Conservation (phyloP, 2,113 vertebrate genomes). For the Arvicanthis niloticus region DNA sequence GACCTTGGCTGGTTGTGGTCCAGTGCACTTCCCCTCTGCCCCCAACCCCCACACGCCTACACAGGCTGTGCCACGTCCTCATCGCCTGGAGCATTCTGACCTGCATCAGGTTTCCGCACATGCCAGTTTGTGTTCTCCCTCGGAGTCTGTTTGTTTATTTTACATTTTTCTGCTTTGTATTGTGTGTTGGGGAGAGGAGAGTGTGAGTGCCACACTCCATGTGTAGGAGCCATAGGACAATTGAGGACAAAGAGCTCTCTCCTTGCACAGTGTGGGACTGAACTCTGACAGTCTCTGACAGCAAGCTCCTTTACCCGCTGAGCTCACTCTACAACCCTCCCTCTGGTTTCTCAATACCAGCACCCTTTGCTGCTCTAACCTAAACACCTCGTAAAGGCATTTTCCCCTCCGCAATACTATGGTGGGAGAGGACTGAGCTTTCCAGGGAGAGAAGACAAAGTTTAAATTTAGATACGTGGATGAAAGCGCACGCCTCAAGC, state of each 20-base stretch:
- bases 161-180: not conserved
- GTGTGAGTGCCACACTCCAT: not conserved
- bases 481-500: slow-evolving; percentile 36
- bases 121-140: not conserved
- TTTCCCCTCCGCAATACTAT: not conserved
- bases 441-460: slow-evolving; percentile 31
- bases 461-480: slow-evolving; percentile 60
- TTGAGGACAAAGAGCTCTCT: not conserved
- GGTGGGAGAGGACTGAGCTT: slow-evolving; percentile 35
- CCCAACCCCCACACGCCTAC: accelerated
- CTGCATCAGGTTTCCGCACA: not conserved
- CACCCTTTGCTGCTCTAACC: slow-evolving; percentile 3
- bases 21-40: not conserved
- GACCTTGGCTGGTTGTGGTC: not conserved
- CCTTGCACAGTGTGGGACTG: not conserved
- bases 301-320: not conserved
- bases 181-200: not conserved
- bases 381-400: not conserved
- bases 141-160: not conserved
- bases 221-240: not conserved
- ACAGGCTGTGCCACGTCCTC: accelerated
- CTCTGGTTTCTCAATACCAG: not conserved
- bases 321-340: not conserved
- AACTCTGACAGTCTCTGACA: not conserved
- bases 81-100: not conserved